Evolutionary conservation across 2,888 invertebrate genomes (phyloP).

Genomic region (Epiperipatus broadwayi): DNA sequence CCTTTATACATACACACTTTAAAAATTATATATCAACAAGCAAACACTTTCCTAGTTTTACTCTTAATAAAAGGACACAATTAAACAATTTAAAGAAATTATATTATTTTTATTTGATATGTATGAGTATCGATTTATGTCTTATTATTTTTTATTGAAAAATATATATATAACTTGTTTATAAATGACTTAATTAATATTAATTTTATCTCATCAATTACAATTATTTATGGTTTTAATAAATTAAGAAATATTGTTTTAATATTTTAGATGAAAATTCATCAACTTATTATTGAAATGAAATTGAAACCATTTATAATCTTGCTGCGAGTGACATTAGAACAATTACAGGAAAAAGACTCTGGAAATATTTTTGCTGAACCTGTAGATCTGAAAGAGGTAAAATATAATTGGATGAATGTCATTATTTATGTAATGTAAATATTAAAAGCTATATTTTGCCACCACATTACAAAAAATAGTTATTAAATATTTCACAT

Average conservation of each 20-base stretch:
- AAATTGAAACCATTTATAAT: slow-evolving; percentile 62
- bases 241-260: neutral
- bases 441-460: neutral
- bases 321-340: slow-evolving; percentile 52
- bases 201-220: neutral
- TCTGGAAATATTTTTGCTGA: slow-evolving; percentile 71
- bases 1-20: too few species aligned
- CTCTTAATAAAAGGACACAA: too few species aligned
- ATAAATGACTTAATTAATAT: slow-evolving; percentile 10
- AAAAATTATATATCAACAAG: too few species aligned
- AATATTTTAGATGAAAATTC: slow-evolving; percentile 37
- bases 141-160: neutral
- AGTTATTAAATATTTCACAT: too few species aligned
- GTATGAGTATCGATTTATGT: neutral
- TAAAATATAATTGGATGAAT: slow-evolving; percentile 35
- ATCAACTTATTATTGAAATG: slow-evolving; percentile 46
- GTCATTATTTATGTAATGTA: neutral
- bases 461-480: too few species aligned
- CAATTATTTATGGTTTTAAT: slow-evolving; percentile 4
- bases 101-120: neutral
- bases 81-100: too few species aligned
- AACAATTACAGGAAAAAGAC: slow-evolving; percentile 56
- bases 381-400: slow-evolving; percentile 55
- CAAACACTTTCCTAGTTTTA: too few species aligned
- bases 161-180: neutral